Evolutionary conservation across 2,113 vertebrate species (phyloP).

Genomic region (Myiopsitta monachus): DNA sequence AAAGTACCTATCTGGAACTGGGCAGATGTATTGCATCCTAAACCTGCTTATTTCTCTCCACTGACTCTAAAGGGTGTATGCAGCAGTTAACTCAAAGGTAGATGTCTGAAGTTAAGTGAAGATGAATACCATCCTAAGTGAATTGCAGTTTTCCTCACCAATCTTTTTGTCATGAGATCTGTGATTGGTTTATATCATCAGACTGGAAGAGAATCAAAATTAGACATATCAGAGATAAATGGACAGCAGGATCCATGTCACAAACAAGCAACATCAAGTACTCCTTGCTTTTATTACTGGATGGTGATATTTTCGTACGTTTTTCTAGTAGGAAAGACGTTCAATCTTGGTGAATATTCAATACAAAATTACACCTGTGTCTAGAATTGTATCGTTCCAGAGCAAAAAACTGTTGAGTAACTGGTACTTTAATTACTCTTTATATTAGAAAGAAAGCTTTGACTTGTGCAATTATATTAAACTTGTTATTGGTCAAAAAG

Average conservation of each 20-base stretch:
- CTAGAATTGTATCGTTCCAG: neutral
- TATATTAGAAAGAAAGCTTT: slow-evolving; percentile 8
- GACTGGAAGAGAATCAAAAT: neutral
- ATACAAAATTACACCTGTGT: neutral
- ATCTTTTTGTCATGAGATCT: neutral
- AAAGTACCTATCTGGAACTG: slow-evolving; percentile 11
- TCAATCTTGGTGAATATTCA: neutral
- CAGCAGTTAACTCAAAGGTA: slow-evolving; percentile 5
- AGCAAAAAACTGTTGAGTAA: slow-evolving; percentile 48
- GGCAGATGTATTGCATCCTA: slow-evolving; percentile 24
- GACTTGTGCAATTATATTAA: slow-evolving; percentile 15
- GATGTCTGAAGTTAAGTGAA: slow-evolving; percentile 51
- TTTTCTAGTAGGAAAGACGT: slow-evolving; percentile 22
- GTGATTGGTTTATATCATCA: neutral
- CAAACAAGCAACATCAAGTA: neutral
- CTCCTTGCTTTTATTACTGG: neutral
- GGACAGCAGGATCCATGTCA: neutral
- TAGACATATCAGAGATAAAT: neutral
- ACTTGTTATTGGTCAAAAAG: slow-evolving; percentile 12
- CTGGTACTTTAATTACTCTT: slow-evolving; percentile 32
- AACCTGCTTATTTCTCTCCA: slow-evolving; percentile 47
- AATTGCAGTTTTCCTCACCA: slow-evolving; percentile 11
- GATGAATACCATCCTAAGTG: slow-evolving; percentile 35
- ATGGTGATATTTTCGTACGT: neutral
- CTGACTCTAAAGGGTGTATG: slow-evolving; percentile 6